These are phyloP conservation scores for Heterohyrax brucei DNA, from an alignment of 2,797 vertebrate species.

Conservation along the genomic window DNA sequence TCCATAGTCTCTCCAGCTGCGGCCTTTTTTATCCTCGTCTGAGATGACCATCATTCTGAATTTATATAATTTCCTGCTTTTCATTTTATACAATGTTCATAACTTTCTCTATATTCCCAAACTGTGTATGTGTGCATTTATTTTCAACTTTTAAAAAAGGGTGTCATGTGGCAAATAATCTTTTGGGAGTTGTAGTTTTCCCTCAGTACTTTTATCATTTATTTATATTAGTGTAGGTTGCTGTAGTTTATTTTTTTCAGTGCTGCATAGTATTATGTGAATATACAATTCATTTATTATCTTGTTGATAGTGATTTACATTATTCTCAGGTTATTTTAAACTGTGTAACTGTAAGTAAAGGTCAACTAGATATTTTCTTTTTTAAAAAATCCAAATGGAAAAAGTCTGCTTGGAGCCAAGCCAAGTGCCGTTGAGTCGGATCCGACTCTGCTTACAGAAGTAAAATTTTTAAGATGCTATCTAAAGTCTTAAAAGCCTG, in stretches of 20 bases:
- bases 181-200: constrained; percentile 37
- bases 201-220: not conserved
- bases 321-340: constrained; percentile 13
- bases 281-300: not conserved
- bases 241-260: constrained; percentile 26
- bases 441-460: not conserved
- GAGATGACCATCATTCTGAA: not conserved
- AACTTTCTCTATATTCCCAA: constrained; percentile 1
- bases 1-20: not conserved
- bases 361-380: not conserved
- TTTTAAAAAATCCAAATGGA: not conserved
- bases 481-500: too few relatives aligned
- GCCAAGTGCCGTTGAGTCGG: too few relatives aligned
- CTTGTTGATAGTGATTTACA: not conserved
- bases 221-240: not conserved
- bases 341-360: constrained; percentile 31
- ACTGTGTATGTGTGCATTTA: constrained; percentile 2
- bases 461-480: not conserved
- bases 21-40: not conserved
- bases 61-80: not conserved
- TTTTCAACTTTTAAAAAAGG: not conserved
- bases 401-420: not conserved
- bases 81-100: not conserved
- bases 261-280: not conserved
- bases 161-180: not conserved